These are phyloP conservation scores for Lasioglossum marginatum DNA, from an alignment of 2,888 invertebrate genomes.

Conservation along the genomic window DNA sequence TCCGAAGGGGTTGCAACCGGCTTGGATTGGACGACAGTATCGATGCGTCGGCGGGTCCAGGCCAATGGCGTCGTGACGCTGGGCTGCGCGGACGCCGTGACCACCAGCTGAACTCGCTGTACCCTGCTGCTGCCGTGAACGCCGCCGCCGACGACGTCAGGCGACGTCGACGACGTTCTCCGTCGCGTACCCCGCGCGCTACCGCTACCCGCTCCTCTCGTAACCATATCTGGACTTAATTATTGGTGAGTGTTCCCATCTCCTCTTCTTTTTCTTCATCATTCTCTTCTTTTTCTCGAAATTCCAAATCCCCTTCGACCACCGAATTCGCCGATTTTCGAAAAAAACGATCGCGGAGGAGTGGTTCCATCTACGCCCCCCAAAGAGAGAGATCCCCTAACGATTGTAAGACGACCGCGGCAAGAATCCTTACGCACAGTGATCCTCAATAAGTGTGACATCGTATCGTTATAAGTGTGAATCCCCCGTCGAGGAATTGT, in stretches of 20 bases:
- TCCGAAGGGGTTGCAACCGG: constrained; percentile 75
- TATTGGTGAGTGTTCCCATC: constrained; percentile 82
- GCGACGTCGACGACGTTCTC: constrained; percentile 86
- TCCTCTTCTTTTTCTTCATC: neutral
- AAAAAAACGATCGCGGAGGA: neutral
- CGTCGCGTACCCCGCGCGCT: constrained; percentile 83
- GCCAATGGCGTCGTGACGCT: constrained; percentile 84
- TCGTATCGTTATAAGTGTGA: neutral
- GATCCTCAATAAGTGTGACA: neutral
- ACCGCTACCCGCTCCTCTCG: constrained; percentile 80
- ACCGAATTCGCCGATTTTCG: neutral
- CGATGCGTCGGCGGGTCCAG: constrained; percentile 85
- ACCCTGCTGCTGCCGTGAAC: constrained; percentile 66
- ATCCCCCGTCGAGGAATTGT: neutral
- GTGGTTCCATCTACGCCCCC: neutral
- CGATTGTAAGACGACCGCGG: neutral
- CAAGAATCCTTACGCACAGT: neutral
- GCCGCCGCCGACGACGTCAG: constrained; percentile 85
- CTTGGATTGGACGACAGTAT: constrained; percentile 83
- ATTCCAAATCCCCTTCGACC: neutral
- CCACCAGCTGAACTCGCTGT: constrained; percentile 66
- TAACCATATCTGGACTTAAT: constrained; percentile 83
- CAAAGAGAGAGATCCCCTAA: neutral
- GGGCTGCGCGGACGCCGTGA: constrained; percentile 85
- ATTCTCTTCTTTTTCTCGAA: neutral